These are phyloP conservation scores for Nematolebias whitei DNA, from an alignment of 2,113 vertebrate genomes.

Conservation along the genomic window DNA sequence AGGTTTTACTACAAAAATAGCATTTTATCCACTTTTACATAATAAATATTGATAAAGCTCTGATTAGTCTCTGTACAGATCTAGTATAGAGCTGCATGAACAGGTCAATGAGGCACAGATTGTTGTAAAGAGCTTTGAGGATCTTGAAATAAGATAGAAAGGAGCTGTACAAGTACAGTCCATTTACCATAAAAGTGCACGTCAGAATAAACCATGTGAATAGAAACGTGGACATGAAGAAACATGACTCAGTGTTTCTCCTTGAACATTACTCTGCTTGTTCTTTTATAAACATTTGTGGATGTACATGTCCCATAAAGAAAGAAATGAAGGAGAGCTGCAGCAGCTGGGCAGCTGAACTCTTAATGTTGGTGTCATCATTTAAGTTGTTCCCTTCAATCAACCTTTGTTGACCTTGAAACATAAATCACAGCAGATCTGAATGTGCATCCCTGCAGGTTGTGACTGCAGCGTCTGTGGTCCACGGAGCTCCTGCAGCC, in stretches of 20 bases:
- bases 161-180: no score
- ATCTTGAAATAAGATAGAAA: no score
- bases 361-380: constrained; percentile 49
- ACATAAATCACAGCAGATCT: background rate
- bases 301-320: constrained; percentile 14
- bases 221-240: no score
- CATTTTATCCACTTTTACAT: background rate
- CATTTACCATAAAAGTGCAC: no score
- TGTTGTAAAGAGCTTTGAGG: no score
- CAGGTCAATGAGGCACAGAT: no score
- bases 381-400: constrained; percentile 56
- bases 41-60: background rate
- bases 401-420: constrained; percentile 42
- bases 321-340: constrained; percentile 64
- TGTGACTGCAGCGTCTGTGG: no score
- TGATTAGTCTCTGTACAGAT: no score
- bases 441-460: constrained; percentile 3
- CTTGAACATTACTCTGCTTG: constrained; percentile 28
- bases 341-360: constrained; percentile 41
- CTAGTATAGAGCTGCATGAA: no score
- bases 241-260: constrained; percentile 22
- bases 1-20: background rate
- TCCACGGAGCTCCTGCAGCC: no score
- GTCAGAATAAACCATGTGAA: background rate
- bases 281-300: constrained; percentile 3